Evolutionary conservation across 2,888 invertebrate species (phyloP).

Genomic region (Empis livida): DNA sequence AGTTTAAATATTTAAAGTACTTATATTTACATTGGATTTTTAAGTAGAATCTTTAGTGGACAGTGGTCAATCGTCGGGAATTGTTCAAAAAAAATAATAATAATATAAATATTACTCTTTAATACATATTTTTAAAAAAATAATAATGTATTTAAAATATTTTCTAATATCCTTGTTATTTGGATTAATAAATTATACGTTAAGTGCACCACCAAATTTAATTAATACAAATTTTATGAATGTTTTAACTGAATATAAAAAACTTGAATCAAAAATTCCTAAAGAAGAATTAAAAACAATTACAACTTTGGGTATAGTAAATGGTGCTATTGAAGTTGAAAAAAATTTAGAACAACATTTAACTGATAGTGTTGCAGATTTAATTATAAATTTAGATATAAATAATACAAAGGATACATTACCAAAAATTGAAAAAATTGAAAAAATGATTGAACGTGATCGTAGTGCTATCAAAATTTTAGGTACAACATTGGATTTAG

Average conservation of each 20-base stretch:
- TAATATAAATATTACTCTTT: background rate
- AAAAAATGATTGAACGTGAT: conserved; percentile 26
- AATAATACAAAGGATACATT: conserved; percentile 16
- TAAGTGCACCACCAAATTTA: conserved; percentile 12
- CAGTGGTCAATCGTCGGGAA: background rate
- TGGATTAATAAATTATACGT: conserved; percentile 5
- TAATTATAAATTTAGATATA: conserved; percentile 21
- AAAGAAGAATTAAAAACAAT: conserved; percentile 24
- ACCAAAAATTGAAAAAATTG: conserved; percentile 24
- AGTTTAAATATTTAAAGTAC: too few relatives aligned
- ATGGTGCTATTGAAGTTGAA: conserved; percentile 28
- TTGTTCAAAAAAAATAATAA: background rate
- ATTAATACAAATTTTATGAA: conserved; percentile 21
- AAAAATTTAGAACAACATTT: conserved; percentile 27
- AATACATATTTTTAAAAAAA: too few relatives aligned
- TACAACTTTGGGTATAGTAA: conserved; percentile 26
- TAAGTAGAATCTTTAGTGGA: background rate
- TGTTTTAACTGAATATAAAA: conserved; percentile 25
- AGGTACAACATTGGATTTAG: conserved; percentile 25
- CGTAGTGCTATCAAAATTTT: conserved; percentile 26
- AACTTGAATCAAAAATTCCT: conserved; percentile 23
- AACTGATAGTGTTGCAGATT: conserved; percentile 20
- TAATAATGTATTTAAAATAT: background rate
- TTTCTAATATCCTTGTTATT: background rate
- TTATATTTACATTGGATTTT: background rate